Base-by-base conservation (phyloP, 2,888 invertebrate genomes). In the Poecilus cupreus region DNA sequence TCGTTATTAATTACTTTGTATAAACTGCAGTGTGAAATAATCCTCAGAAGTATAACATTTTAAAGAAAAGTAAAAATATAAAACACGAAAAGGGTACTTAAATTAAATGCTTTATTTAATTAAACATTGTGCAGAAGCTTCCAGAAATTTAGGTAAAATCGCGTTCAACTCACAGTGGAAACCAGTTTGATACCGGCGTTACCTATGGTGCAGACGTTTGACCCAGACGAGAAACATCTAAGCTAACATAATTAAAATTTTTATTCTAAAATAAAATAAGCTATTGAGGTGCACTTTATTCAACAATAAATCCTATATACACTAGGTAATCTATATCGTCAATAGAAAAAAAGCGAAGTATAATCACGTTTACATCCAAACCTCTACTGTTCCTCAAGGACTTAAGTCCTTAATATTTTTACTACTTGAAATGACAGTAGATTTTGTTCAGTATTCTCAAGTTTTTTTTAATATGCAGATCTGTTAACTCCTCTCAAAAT, bases 31-130 rank as follows among this genome's bases (percentile, higher is more conserved):
- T n/a, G n/a, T n/a, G n/a, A n/a, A 11, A 11, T 4, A 43, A 43
- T 43, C 43, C 0, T n/a, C 8, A 5, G 6, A 13, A 43, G 13
- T 13, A 3, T 43, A 3, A n/a, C 43, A 11, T n/a, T 43, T 13
- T 11, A 43, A 18, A 51, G 18, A 51, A 51, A 51, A 1, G 3
- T 18, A 51, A 51, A 18, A 64, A 26, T n/a, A 11, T n/a, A 20
- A n/a, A 18, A 26, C 24, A 8, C 13, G 64, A 64, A 60, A 60
- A 18, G 26, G 60, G 20, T 24, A 60, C 64, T 32, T 64, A 64
- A 64, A 37, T 64, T 64, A 64, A 64, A 64, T 64, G 64, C 32
- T 64, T 32, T 64, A 64, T 64, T 64, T 64, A 64, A 64, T 64
- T 64, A 64, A 64, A 64, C 32, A 26, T 6, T 13, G 37, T 18